These are phyloP conservation scores for Sciurus vulgaris DNA, from an alignment of 2,797 vertebrate species.

Conservation along the genomic window DNA sequence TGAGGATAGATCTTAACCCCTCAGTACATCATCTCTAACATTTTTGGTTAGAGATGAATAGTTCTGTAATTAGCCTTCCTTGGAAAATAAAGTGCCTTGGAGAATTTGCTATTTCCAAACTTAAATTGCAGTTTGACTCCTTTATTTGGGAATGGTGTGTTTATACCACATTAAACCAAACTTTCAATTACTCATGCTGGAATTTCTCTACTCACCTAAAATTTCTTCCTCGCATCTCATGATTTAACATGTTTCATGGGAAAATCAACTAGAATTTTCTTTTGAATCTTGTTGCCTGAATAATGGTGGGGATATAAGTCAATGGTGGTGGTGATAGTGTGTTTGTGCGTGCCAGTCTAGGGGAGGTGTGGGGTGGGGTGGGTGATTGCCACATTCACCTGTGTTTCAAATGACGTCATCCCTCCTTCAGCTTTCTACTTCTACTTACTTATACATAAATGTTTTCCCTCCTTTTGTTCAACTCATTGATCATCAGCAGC, in stretches of 20 bases:
- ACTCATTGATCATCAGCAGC: neutral
- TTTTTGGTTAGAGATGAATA: neutral
- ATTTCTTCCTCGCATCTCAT: neutral
- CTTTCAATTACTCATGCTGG: neutral
- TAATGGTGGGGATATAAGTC: neutral
- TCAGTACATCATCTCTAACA: neutral
- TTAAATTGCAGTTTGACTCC: neutral
- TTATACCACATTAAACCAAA: neutral
- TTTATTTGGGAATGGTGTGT: neutral
- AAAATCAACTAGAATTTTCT: neutral
- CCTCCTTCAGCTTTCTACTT: neutral
- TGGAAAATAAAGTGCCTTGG: conserved; percentile 45
- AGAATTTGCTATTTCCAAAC: neutral
- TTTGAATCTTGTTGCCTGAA: neutral
- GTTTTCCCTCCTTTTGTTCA: neutral
- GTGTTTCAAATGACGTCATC: neutral
- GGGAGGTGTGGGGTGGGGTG: too few relatives aligned
- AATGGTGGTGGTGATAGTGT: neutral
- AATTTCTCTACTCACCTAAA: neutral
- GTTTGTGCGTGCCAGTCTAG: too few relatives aligned
- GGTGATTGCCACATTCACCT: neutral
- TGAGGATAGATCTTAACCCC: neutral
- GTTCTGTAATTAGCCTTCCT: neutral
- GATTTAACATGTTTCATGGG: conserved; percentile 18
- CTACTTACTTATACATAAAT: neutral